A percentile compares a stretch with the other conserved stretches of the same genome.
Evolutionary conservation across 2,113 vertebrate species (phyloP).

Genomic region (Noturus placidus): DNA sequence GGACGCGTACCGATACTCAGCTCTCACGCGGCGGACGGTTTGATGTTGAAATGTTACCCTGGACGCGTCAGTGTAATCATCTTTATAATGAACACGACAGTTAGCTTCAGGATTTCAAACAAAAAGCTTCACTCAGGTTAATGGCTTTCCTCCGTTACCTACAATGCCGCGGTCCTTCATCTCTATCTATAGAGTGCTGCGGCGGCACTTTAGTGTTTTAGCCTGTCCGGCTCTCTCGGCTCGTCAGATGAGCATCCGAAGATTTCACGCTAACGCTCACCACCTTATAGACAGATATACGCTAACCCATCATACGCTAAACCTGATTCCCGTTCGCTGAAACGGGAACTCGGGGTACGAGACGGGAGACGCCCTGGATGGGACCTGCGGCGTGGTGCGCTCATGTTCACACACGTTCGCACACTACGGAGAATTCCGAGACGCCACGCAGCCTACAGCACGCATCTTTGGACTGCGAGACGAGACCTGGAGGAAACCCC

Average conservation of each 20-base stretch:
- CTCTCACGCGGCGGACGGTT: neutral
- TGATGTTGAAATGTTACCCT: neutral
- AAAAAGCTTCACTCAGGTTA: neutral
- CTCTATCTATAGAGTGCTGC: neutral
- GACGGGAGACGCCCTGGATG: too few relatives aligned
- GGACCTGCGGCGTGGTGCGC: too few relatives aligned
- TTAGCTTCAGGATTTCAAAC: neutral
- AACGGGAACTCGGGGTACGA: too few relatives aligned
- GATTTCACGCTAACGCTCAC: neutral
- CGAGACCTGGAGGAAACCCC: too few relatives aligned
- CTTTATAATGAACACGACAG: neutral
- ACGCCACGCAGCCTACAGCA: too few relatives aligned
- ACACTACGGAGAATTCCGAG: too few relatives aligned
- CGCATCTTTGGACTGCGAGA: too few relatives aligned
- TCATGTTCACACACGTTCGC: too few relatives aligned
- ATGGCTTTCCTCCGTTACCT: neutral
- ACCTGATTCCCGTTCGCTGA: too few relatives aligned
- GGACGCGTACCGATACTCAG: neutral
- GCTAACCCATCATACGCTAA: too few relatives aligned
- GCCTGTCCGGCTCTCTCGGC: neutral
- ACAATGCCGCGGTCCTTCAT: neutral
- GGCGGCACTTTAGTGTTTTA: neutral
- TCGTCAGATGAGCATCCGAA: neutral
- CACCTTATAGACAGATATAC: neutral
- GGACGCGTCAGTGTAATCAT: neutral